phyloP scores from a whole-genome alignment of 2,113 vertebrate species.

The Stictonetta naevosa region DNA sequence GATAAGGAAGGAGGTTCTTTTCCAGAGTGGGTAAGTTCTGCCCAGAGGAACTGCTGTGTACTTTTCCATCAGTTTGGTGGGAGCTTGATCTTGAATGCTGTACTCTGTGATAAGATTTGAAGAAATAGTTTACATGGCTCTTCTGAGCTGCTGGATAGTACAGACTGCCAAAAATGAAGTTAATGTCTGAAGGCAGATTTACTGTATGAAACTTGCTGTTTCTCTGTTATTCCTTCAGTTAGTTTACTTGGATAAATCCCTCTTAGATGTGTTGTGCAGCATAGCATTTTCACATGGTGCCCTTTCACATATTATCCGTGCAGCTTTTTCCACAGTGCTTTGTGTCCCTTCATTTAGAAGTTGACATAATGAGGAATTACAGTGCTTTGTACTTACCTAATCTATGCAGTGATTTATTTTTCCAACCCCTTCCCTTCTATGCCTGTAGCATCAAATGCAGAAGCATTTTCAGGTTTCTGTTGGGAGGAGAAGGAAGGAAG shows the following conservation, averaged over 20 bases:
- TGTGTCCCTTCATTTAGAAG: background rate
- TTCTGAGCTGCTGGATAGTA: background rate
- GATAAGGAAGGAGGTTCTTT: background rate
- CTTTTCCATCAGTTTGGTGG: background rate
- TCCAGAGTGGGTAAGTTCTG: background rate
- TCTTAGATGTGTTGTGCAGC: background rate
- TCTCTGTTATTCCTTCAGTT: background rate
- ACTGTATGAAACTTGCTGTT: background rate
- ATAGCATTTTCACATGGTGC: background rate
- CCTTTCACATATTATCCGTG: background rate
- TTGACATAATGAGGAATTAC: background rate
- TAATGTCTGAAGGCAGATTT: background rate
- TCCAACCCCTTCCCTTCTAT: background rate
- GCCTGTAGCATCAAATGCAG: background rate
- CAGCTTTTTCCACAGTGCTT: background rate
- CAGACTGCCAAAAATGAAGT: background rate
- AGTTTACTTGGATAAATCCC: background rate
- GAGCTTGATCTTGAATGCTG: conserved; percentile 31
- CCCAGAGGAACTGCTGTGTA: background rate
- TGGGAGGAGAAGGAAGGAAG: background rate
- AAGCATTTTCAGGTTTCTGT: background rate
- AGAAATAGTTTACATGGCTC: background rate
- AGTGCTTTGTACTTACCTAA: background rate
- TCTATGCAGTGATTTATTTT: background rate
- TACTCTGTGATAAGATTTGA: conserved; percentile 8